Percentiles rank a stretch among this genome's conserved stretches.
phyloP scores from a whole-genome alignment of 2,113 vertebrate genomes.

The Crotalus helleri region DNA sequence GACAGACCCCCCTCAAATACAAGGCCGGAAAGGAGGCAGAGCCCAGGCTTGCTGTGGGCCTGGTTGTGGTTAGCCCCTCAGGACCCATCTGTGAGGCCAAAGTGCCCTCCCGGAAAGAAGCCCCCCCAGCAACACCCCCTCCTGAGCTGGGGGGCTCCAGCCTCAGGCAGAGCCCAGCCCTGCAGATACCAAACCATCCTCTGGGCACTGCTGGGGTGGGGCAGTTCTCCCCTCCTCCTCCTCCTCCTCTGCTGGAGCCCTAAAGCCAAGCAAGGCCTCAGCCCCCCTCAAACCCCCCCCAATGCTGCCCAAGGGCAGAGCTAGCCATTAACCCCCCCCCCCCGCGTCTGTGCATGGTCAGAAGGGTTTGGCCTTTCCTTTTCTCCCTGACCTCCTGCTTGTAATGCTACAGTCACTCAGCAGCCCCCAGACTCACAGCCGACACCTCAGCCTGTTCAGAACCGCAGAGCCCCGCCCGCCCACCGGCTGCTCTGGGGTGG shows the following conservation, averaged over 20 bases:
- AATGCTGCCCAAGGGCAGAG: background rate
- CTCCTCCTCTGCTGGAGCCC: background rate
- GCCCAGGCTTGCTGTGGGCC: no score
- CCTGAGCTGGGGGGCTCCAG: no score
- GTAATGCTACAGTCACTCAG: no score
- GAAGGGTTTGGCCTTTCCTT: no score
- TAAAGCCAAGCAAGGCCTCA: background rate
- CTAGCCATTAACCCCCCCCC: background rate
- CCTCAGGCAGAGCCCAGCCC: no score
- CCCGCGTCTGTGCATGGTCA: background rate
- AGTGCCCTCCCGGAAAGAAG: background rate
- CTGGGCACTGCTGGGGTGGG: background rate
- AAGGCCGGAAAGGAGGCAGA: background rate
- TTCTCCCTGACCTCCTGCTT: no score
- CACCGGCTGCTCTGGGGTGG: background rate
- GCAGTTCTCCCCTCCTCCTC: fast-evolving
- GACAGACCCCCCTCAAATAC: background rate
- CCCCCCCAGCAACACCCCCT: background rate
- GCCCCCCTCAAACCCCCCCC: no score
- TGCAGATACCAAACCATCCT: no score
- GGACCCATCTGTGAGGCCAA: background rate
- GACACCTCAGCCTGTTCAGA: background rate
- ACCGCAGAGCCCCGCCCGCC: background rate
- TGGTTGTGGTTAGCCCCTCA: background rate
- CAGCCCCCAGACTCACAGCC: background rate